Percentiles rank a stretch among this genome's conserved stretches.
phyloP scores from a whole-genome alignment of 2,888 invertebrate species.

The Psylliodes chrysocephalus region DNA sequence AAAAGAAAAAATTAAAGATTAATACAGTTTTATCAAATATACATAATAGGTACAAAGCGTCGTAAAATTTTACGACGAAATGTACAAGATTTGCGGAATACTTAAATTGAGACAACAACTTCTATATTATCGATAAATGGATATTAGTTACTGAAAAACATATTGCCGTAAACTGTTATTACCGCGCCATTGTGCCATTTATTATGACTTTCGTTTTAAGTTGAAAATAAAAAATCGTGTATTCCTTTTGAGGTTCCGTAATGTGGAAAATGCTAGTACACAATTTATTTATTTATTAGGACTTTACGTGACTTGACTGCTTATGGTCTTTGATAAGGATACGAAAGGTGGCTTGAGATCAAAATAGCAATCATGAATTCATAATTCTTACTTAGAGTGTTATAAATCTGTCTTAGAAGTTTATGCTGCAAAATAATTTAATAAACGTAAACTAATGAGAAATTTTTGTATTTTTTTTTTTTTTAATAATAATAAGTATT shows the following conservation, averaged over 20 bases:
- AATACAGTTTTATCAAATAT: conserved; percentile 3
- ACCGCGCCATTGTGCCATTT: conserved; percentile 2
- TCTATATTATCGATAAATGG: conserved; percentile 8
- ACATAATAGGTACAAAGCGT: conserved; percentile 2
- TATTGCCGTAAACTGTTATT: conserved; percentile 6
- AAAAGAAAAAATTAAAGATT: conserved; percentile 9
- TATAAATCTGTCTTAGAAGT: too few species aligned
- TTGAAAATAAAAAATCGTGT: neutral
- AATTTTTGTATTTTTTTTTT: too few species aligned
- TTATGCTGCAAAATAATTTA: too few species aligned
- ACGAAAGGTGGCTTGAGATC: too few species aligned
- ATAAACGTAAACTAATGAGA: too few species aligned
- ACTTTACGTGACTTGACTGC: neutral
- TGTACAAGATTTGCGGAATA: conserved; percentile 3
- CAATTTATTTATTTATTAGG: too few species aligned
- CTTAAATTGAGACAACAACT: conserved; percentile 15
- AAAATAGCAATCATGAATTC: too few species aligned
- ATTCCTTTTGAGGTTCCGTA: neutral
- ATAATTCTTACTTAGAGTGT: too few species aligned
- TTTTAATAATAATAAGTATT: too few species aligned
- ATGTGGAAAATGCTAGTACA: neutral
- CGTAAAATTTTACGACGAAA: conserved; percentile 14
- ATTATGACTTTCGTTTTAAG: conserved; percentile 2
- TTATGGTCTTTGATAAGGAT: too few species aligned
- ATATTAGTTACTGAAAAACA: conserved; percentile 6